phyloP scores from a whole-genome alignment of 2,113 vertebrate genomes.

The Mormoops blainvillei region DNA sequence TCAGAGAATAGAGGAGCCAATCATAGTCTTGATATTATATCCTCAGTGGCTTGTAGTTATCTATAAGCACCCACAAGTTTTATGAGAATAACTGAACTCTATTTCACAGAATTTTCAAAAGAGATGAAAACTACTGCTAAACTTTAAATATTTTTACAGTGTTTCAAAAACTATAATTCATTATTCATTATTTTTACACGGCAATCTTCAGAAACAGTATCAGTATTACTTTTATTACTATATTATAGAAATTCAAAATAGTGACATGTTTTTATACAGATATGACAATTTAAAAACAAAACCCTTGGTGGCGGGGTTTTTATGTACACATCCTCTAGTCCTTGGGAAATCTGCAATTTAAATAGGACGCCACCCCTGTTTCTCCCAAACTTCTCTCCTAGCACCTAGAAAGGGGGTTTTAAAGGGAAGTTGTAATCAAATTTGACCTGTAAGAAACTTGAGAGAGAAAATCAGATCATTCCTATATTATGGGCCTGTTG shows the following conservation, averaged over 20 bases:
- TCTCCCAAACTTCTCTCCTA: neutral
- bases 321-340: neutral
- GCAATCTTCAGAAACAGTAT: neutral
- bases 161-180: neutral
- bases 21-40: neutral
- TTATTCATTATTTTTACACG: neutral
- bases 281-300: neutral
- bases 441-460: neutral
- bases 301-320: neutral
- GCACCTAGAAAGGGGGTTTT: neutral
- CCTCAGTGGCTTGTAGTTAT: neutral
- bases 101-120: neutral
- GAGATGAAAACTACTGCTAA: neutral
- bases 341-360: neutral
- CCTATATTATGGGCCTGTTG: neutral
- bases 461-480: slow-evolving; percentile 37
- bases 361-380: neutral
- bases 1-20: neutral
- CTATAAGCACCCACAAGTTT: neutral
- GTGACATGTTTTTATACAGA: neutral
- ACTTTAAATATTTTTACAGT: neutral
- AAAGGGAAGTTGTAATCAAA: neutral
- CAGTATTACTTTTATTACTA: neutral
- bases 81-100: neutral
- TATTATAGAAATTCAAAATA: neutral